phyloP scores from a whole-genome alignment of 2,888 invertebrate species.

The Drosophila maculinotata region DNA sequence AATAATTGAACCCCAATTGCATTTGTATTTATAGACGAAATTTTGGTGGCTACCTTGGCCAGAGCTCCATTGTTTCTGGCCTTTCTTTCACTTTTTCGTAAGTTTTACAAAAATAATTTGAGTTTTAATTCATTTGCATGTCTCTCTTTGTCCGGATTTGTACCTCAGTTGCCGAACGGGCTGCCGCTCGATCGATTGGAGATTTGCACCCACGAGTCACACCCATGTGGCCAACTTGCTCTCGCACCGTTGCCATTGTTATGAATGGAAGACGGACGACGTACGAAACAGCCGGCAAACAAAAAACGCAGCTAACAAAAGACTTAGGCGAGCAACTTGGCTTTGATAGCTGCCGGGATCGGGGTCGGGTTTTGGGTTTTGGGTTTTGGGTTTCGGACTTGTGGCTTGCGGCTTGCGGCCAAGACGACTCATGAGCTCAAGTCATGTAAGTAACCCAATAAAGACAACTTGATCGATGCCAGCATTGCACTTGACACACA shows the following conservation, averaged over 20 bases:
- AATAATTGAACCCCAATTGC: slow-evolving; percentile 69
- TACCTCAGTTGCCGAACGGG: slow-evolving; percentile 30
- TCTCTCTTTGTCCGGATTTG: slow-evolving; percentile 37
- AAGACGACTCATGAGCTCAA: slow-evolving; percentile 15
- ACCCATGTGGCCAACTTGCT: slow-evolving; percentile 62
- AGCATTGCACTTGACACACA: slow-evolving; percentile 77
- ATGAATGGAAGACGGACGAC: slow-evolving; percentile 59
- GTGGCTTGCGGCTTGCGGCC: not conserved
- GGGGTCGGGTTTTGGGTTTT: slow-evolving; percentile 14
- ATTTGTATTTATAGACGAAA: slow-evolving; percentile 79
- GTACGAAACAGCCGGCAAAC: slow-evolving; percentile 20
- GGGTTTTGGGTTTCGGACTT: slow-evolving; percentile 15
- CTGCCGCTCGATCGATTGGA: slow-evolving; percentile 25
- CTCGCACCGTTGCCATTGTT: slow-evolving; percentile 49
- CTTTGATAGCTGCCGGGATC: slow-evolving; percentile 28
- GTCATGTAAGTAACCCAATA: slow-evolving; percentile 78
- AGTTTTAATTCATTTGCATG: slow-evolving; percentile 76
- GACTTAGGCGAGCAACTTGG: slow-evolving; percentile 74
- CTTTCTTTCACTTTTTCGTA: slow-evolving; percentile 77
- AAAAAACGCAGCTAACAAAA: slow-evolving; percentile 61
- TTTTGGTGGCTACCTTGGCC: slow-evolving; percentile 42
- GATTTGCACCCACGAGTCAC: slow-evolving; percentile 81
- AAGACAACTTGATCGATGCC: slow-evolving; percentile 74
- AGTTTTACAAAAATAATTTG: slow-evolving; percentile 57
- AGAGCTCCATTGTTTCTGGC: slow-evolving; percentile 57